phyloP scores from a whole-genome alignment of 1,140 invertebrate species.

The Octopus sinensis region DNA sequence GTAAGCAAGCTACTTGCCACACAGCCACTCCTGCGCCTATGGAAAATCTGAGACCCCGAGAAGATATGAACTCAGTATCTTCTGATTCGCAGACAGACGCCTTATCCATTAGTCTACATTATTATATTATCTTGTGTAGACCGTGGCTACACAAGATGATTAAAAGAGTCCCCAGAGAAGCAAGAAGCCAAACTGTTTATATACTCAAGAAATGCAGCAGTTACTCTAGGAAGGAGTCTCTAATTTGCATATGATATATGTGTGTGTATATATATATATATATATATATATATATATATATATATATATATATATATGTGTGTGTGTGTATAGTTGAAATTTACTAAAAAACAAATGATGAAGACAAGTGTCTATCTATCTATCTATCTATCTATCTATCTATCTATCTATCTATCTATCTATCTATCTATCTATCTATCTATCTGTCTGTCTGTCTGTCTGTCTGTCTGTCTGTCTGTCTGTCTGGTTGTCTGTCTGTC shows the following conservation, averaged over 20 bases:
- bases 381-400: not conserved
- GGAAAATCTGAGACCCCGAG: too few species aligned
- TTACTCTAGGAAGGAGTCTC: not conserved
- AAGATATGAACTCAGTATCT: too few species aligned
- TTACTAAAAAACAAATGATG: not conserved
- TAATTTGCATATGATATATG: not conserved
- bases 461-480: too few species aligned
- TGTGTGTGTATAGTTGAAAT: not conserved
- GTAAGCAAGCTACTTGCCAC: too few species aligned
- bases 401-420: conserved; percentile 3
- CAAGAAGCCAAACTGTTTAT: not conserved
- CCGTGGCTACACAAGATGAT: too few species aligned
- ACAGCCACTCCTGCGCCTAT: too few species aligned
- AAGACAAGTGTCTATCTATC: not conserved
- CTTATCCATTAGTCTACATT: too few species aligned
- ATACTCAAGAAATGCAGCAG: not conserved
- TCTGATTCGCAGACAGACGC: too few species aligned
- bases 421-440: conserved; percentile 1
- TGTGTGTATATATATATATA: not conserved
- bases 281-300: conserved; percentile 5
- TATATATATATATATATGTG: not conserved
- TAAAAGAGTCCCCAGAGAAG: too few species aligned
- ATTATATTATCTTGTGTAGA: too few species aligned
- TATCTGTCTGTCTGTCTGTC: too few species aligned
- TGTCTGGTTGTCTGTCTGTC: too few species aligned